Conservation (phyloP, 1,140 invertebrate species). For the Maniola jurtina region DNA sequence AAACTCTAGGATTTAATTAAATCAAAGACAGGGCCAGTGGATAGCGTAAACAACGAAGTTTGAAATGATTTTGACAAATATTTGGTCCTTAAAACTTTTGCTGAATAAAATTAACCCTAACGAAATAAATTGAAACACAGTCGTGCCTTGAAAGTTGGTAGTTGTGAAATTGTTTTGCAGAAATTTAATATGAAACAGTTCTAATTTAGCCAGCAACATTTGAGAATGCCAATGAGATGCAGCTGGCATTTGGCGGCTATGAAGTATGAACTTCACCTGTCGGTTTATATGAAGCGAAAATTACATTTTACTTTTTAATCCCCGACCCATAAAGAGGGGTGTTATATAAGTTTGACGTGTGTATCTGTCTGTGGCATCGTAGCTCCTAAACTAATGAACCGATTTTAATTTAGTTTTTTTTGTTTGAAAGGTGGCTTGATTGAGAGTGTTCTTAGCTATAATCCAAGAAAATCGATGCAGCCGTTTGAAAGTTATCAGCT, state of each 20-base stretch:
- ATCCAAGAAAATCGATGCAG: too few relatives aligned
- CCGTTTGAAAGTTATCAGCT: too few relatives aligned
- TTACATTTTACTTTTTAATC: not conserved
- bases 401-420: too few relatives aligned
- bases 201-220: slow-evolving; percentile 23
- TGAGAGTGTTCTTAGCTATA: too few relatives aligned
- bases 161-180: slow-evolving; percentile 7
- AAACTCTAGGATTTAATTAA: slow-evolving; percentile 33
- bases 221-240: slow-evolving; percentile 19
- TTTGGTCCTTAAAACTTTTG: slow-evolving; percentile 41
- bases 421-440: too few relatives aligned
- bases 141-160: slow-evolving; percentile 29
- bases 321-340: too few relatives aligned
- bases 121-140: slow-evolving; percentile 43
- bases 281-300: not conserved
- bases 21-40: slow-evolving; percentile 34
- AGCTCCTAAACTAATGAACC: too few relatives aligned
- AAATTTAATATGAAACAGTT: slow-evolving; percentile 24
- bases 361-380: too few relatives aligned
- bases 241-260: not conserved
- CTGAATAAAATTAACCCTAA: slow-evolving; percentile 35
- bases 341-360: too few relatives aligned
- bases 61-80: slow-evolving; percentile 46
- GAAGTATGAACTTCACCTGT: not conserved
- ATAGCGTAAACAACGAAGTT: slow-evolving; percentile 45